Conservation (phyloP, 2,888 invertebrate species). For the Conops quadrifasciatus region DNA sequence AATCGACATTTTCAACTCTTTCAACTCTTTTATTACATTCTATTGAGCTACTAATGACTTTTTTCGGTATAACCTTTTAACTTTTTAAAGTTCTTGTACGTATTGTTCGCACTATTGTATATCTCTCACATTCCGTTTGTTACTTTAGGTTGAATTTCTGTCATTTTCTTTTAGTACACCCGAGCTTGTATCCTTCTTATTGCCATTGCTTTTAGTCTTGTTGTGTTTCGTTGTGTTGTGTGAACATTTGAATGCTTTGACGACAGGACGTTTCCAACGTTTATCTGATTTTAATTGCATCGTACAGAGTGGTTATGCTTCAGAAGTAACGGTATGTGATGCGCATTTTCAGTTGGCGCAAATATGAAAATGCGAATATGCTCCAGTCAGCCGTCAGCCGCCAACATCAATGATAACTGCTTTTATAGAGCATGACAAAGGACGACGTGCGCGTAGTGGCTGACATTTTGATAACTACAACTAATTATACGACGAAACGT, state of each 20-base stretch:
- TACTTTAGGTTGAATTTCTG: too few relatives aligned
- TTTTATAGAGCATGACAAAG: background rate
- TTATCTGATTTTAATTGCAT: conserved; percentile 62
- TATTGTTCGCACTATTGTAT: too few relatives aligned
- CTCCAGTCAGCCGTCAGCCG: conserved; percentile 30
- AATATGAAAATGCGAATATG: conserved; percentile 11
- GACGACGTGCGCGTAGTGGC: background rate
- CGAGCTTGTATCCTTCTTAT: too few relatives aligned
- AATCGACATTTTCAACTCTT: too few relatives aligned
- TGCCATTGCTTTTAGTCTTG: too few relatives aligned
- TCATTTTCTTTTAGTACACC: too few relatives aligned
- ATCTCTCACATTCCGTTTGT: background rate
- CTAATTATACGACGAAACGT: conserved; percentile 20
- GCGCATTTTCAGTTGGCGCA: conserved; percentile 16
- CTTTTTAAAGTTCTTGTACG: too few relatives aligned
- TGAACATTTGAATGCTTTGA: conserved; percentile 32
- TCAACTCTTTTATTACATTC: too few relatives aligned
- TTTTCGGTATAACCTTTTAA: too few relatives aligned
- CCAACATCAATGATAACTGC: conserved; percentile 35
- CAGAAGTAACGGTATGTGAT: conserved; percentile 11
- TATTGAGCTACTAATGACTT: too few relatives aligned
- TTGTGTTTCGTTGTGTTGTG: conserved; percentile 1
- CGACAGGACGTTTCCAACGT: conserved; percentile 52
- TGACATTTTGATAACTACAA: conserved; percentile 1
- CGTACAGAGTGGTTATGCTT: conserved; percentile 47